Evolutionary conservation across 2,888 invertebrate genomes (phyloP), one percentile per base, ranked within the genome.

Genomic region (Melipona bicolor): DNA sequence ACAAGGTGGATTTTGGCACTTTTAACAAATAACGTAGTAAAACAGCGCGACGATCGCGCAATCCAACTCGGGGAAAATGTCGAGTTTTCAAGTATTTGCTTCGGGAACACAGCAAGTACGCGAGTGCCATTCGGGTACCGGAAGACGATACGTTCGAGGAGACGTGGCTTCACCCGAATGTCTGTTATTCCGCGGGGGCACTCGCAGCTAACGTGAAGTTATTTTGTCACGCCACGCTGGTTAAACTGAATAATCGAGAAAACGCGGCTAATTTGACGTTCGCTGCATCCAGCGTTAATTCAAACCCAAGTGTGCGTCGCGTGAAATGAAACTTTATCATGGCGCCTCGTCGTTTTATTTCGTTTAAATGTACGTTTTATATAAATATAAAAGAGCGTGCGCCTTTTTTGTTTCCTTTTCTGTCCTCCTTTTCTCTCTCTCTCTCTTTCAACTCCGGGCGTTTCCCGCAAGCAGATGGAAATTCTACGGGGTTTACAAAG

Each of bases 241-340:
- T 64, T 64, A 64, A 64, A 64, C 13, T 11, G 62, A 64, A 64
- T 64, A 64, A 64, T 64, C 62, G 21, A 64, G 62, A 13, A 43
- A 32, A 64, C 21, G 13, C 27, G 32, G 52, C 32, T 52, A 54
- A 52, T 27, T 27, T 21, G 32, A 70, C n/a, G 52, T 54, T 70
- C 54, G 21, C 32, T 19, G 52, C 54, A 21, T 52, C 43, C 32
- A 32, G 32, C n/a, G 21, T 43, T 32, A 54, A n/a, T 52, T 54
- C 52, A 19, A 32, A 32, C 17, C 5, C 21, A 52, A 69, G 52
- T 54, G 27, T 17, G 27, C 15, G 27, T 15, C 15, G 15, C 21
- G 17, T 27, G 6, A 52, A 69, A 52, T 54, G 11, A 27, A 36
- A 65, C n/a, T 65, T 61, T 65, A 54, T 21, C 21, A 17, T 3